A percentile compares a stretch with the other conserved stretches of the same genome.
Evolutionary conservation across 2,113 vertebrate species (phyloP).

Genomic region (Illadopsis cleaveri): DNA sequence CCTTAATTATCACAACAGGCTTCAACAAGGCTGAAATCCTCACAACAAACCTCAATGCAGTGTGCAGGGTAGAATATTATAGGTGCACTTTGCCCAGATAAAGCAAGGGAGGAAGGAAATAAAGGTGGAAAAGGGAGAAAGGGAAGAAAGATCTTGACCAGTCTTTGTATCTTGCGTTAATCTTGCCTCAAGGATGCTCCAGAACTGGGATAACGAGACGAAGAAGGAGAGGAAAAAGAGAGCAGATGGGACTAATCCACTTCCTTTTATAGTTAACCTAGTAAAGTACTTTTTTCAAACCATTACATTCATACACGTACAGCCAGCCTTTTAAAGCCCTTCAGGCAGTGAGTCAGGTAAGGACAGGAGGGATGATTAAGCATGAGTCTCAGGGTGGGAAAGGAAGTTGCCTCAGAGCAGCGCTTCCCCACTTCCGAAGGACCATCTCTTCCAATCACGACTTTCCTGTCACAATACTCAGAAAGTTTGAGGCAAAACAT

Average conservation of each 20-base stretch:
- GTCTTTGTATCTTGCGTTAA: not conserved
- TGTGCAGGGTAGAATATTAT: not conserved
- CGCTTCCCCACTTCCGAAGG: rapidly evolving
- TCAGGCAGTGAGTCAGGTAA: not conserved
- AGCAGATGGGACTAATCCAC: not conserved
- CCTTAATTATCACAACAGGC: not conserved
- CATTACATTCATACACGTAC: not conserved
- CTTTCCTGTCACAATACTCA: not conserved
- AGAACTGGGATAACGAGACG: rapidly evolving
- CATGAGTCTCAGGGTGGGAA: not conserved
- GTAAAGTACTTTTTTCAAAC: not conserved
- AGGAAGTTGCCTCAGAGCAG: not conserved
- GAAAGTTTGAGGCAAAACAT: not conserved
- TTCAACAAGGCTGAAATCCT: not conserved
- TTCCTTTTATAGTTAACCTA: not conserved
- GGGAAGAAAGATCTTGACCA: not conserved
- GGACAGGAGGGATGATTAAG: not conserved
- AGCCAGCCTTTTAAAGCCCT: not conserved
- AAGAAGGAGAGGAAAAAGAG: not conserved
- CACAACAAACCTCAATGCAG: not conserved
- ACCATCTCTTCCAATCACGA: not conserved
- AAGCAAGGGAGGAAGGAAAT: not conserved
- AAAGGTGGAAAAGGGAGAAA: not conserved
- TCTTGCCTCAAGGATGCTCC: not conserved
- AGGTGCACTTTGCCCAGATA: not conserved